These are phyloP conservation scores for Musca vetustissima DNA, from an alignment of 1,140 invertebrate species.

Conservation along the genomic window DNA sequence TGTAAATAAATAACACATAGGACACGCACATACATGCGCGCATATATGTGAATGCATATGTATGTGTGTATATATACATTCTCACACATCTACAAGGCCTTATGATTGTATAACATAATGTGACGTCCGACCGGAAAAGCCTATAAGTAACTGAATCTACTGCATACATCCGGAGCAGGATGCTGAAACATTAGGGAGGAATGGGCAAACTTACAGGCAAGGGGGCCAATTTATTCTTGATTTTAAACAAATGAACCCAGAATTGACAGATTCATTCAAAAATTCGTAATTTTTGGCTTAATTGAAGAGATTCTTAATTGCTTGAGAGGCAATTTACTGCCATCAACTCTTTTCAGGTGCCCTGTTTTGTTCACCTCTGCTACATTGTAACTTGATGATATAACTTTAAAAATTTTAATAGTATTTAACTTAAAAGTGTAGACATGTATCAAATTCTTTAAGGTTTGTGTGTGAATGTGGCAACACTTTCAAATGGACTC, in stretches of 20 bases:
- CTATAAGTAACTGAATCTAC: slow-evolving; percentile 5
- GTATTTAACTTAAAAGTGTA: slow-evolving; percentile 1
- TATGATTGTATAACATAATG: not conserved
- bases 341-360: no score
- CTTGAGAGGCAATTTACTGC: no score
- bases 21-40: slow-evolving; percentile 35
- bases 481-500: not conserved
- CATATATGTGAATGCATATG: not conserved
- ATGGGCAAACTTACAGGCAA: no score
- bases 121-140: slow-evolving; percentile 3
- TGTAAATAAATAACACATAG: slow-evolving; percentile 56
- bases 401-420: slow-evolving; percentile 5
- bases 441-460: slow-evolving; percentile 16
- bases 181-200: no score
- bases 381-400: not conserved
- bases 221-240: no score
- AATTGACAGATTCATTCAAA: no score
- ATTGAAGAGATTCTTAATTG: no score
- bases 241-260: no score
- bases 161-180: no score
- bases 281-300: no score
- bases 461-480: not conserved
- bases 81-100: no score
- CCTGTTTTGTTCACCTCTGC: no score
- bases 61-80: not conserved